These are phyloP conservation scores for Forbesichthys agassizii DNA, from an alignment of 2,113 vertebrate species.

Conservation along the genomic window DNA sequence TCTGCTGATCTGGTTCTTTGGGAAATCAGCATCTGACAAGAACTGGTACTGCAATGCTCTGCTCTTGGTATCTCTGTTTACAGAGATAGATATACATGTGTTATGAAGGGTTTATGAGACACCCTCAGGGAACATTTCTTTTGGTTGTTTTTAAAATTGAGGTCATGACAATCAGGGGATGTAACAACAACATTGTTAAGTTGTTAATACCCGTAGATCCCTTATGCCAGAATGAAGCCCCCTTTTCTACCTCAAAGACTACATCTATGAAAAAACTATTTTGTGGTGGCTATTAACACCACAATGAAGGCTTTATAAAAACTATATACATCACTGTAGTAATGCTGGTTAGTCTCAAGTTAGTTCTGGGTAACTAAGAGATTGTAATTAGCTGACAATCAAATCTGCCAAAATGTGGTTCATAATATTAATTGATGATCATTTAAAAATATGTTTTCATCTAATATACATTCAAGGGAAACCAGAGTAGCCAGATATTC, in stretches of 20 bases:
- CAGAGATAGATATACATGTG: not conserved
- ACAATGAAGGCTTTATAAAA: conserved; percentile 20
- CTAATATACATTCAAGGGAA: not conserved
- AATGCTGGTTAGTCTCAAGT: conserved; percentile 19
- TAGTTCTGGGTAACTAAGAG: conserved; percentile 16
- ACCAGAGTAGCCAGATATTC: not conserved
- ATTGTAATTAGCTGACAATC: conserved; percentile 57
- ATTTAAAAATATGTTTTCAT: conserved; percentile 2
- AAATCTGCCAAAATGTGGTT: conserved; percentile 20
- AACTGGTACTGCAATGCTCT: too few relatives aligned
- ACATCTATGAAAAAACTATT: conserved; percentile 20
- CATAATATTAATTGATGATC: conserved; percentile 1
- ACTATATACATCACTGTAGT: not conserved
- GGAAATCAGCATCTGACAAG: too few relatives aligned
- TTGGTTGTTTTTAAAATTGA: conserved; percentile 34
- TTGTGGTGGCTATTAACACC: conserved; percentile 16
- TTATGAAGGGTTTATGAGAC: conserved; percentile 1
- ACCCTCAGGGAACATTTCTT: conserved; percentile 40
- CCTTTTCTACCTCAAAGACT: conserved; percentile 61
- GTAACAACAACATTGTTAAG: conserved; percentile 50
- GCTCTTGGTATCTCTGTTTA: not conserved
- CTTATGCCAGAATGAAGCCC: conserved; percentile 33
- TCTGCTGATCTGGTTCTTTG: too few relatives aligned
- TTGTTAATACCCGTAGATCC: conserved; percentile 51
- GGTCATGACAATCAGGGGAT: conserved; percentile 66